These are phyloP conservation scores for Ennomos quercinarius DNA, from an alignment of 2,888 invertebrate species.

Conservation along the genomic window DNA sequence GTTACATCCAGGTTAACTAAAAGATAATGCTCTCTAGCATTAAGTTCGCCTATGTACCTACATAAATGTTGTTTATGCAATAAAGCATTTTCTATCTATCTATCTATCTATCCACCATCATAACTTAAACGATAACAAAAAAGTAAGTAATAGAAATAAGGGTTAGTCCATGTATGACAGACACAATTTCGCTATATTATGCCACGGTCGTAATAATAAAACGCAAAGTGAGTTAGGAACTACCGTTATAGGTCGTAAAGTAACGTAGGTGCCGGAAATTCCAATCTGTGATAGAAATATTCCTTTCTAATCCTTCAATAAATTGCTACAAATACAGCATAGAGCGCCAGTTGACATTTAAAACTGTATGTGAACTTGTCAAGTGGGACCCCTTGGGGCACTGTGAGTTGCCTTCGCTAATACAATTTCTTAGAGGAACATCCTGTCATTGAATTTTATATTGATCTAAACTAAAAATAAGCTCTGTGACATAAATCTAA, in stretches of 20 bases:
- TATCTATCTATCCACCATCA: no score
- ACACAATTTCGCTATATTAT: no score
- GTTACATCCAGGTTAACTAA: no score
- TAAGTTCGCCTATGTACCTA: no score
- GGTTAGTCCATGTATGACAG: no score
- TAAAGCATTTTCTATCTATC: no score
- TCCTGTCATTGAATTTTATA: conserved; percentile 15
- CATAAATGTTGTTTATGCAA: no score
- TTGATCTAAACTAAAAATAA: conserved; percentile 3
- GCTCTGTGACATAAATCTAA: no score
- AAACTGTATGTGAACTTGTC: conserved; percentile 2
- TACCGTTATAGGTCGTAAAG: neutral
- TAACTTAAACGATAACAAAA: no score
- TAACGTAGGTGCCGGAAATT: conserved; percentile 1
- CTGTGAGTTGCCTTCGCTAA: conserved; percentile 11
- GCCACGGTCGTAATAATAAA: no score
- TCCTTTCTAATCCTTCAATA: neutral
- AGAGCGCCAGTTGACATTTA: conserved; percentile 17
- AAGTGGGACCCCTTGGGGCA: conserved; percentile 2
- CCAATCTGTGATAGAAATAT: neutral
- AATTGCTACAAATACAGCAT: conserved; percentile 6
- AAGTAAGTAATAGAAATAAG: no score
- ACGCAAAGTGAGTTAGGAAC: neutral
- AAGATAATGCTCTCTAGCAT: no score
- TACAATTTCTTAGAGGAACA: conserved; percentile 8